Conservation (phyloP, 2,797 vertebrate genomes). For the Bucorvus abyssinicus region DNA sequence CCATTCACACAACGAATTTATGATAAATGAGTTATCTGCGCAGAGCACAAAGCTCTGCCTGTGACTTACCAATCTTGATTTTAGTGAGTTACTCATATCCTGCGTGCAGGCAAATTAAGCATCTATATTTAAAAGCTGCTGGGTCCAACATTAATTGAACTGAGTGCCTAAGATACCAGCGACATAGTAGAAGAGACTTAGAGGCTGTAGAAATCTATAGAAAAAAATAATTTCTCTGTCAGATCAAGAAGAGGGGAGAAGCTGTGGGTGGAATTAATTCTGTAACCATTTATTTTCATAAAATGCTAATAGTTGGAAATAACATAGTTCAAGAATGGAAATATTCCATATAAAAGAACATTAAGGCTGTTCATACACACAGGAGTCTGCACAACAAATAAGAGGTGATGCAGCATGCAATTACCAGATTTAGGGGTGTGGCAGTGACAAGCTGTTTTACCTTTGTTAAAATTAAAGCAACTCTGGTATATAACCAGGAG, state of each 20-base stretch:
- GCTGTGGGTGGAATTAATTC: conserved; percentile 47
- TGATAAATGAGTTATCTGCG: not conserved
- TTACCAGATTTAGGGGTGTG: conserved; percentile 62
- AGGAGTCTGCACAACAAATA: conserved; percentile 53
- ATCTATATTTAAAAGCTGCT: conserved; percentile 21
- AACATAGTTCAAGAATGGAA: conserved; percentile 40
- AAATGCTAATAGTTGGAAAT: conserved; percentile 46
- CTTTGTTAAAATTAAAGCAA: conserved; percentile 38
- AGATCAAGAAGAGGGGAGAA: conserved; percentile 6
- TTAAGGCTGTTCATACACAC: conserved; percentile 24
- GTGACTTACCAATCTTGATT: not conserved
- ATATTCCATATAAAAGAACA: conserved; percentile 39
- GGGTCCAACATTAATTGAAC: not conserved
- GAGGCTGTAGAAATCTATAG: conserved; percentile 10
- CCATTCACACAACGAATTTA: not conserved
- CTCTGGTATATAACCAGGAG: not conserved
- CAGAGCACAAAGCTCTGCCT: not conserved
- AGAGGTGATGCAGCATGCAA: conserved; percentile 59
- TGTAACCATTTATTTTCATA: conserved; percentile 56
- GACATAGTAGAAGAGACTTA: not conserved
- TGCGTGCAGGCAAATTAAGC: not conserved
- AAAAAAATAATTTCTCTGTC: conserved; percentile 6
- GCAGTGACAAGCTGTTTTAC: conserved; percentile 47
- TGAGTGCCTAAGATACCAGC: not conserved
- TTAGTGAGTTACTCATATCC: not conserved